phyloP scores from a whole-genome alignment of 2,113 vertebrate genomes.

The Spheniscus mendiculus region DNA sequence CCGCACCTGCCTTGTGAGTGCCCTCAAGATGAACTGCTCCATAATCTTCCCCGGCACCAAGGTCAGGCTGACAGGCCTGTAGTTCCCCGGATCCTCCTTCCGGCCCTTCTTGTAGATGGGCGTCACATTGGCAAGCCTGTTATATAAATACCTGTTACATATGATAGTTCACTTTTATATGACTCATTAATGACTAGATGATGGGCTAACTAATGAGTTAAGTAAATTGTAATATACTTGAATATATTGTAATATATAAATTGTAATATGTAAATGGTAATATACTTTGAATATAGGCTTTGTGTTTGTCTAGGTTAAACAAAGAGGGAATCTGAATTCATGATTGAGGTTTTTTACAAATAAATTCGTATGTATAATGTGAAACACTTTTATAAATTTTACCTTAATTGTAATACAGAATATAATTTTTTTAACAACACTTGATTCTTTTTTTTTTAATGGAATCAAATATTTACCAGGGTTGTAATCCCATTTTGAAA shows the following conservation, averaged over 20 bases:
- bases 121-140: too few relatives aligned
- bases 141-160: neutral
- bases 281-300: neutral
- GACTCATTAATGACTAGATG: neutral
- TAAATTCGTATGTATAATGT: neutral
- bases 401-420: neutral
- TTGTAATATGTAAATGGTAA: neutral
- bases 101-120: too few relatives aligned
- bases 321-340: neutral
- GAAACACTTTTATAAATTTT: neutral
- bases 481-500: neutral
- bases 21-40: too few relatives aligned
- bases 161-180: neutral
- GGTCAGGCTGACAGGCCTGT: too few relatives aligned
- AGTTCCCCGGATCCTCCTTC: too few relatives aligned
- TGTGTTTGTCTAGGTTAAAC: neutral
- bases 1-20: too few relatives aligned
- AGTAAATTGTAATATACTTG: neutral
- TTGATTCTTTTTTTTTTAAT: neutral
- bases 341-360: neutral
- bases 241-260: too few relatives aligned
- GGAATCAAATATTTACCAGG: neutral
- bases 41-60: too few relatives aligned
- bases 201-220: neutral
- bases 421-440: neutral